phyloP scores from a whole-genome alignment of 2,113 vertebrate species.

The rabbit (Oryctolagus cuniculus) region mOryCun1.1 NC_091432.1:220173001-220173500 shows the following conservation, averaged over 20 bases:
- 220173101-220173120: neutral
- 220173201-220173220: neutral
- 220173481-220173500: neutral
- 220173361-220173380: conserved; percentile 60
- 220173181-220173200: neutral
- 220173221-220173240: neutral
- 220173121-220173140: neutral
- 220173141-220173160: neutral
- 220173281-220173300: conserved; percentile 19
- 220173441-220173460: conserved; percentile 6
- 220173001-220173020: neutral
- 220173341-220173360: conserved; percentile 53
- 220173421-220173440: neutral
- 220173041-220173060: neutral
- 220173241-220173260: neutral
- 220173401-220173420: fast-evolving
- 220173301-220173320: neutral
- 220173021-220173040: neutral
- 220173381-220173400: neutral
- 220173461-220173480: neutral
- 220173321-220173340: conserved; percentile 55
- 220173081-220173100: neutral
- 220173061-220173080: neutral
- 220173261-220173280: conserved; percentile 52
- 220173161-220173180: neutral